Base-by-base conservation (phyloP, 2,888 invertebrate species). In the Mystacides longicornis region DNA sequence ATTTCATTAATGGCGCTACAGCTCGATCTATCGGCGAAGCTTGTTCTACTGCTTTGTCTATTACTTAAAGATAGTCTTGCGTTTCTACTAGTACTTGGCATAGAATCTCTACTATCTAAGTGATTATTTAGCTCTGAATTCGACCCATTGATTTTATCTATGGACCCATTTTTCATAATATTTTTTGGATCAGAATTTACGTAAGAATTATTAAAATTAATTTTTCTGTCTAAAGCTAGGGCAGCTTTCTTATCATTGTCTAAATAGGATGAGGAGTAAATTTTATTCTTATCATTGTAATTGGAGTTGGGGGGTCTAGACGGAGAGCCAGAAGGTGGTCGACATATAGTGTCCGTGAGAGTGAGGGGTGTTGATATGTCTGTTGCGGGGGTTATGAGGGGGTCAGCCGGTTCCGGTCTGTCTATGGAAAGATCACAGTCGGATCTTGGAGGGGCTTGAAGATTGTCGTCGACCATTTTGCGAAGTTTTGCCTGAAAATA, bases 381-480 rank as follows among this genome's bases (percentile, higher is more conserved):
- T 60, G 70, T 76, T 56, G 78, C 77, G 2, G 78, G 78, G n/a
- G 78, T 77, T 67, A 77, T 77, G 62, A 77, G 75, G 2, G 78
- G 78, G 63, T 78, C 77, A 4, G 77, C 77, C 3, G 76, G 73
- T 63, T 77, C 75, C 0, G 77, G 73, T 63, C 74, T 73, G 54
- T 60, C 56, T 54, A 54, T 57, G 52, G 55, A 33, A 49, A 72
- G 66, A 55, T 75, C 74, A 4, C 68, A 78, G 66, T 86, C 85
- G 62, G 82, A 80, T 62, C 82, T 78, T 50, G 83, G 74, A 54
- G 81, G 77, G 64, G 83, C 83, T 65, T 84, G 81, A 69, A 85
- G 83, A 78, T 90, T 89, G 79, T 91, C 90, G 76, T 90, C 90
- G 69, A 90, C 89, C 90, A 90, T 90, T 77, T 87, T 89, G 77